phyloP scores from a whole-genome alignment of 2,888 invertebrate genomes.

The Leistus spinibarbis region DNA sequence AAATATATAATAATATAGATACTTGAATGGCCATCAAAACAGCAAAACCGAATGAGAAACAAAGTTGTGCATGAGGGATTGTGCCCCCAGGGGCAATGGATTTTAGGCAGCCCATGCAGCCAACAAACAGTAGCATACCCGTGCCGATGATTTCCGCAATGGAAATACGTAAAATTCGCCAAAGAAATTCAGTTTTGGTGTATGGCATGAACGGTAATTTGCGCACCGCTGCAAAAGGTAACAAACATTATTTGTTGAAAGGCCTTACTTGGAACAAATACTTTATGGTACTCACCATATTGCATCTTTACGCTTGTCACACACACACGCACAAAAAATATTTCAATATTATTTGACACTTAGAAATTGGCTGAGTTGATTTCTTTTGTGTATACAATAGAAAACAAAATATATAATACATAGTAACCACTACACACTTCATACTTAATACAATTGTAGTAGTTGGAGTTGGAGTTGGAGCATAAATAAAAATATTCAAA shows the following conservation, averaged over 20 bases:
- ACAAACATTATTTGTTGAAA: neutral
- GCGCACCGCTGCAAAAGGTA: neutral
- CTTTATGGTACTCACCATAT: neutral
- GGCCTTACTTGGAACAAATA: too few species aligned
- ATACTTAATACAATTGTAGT: neutral
- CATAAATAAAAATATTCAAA: neutral
- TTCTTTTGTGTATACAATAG: neutral
- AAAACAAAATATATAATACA: neutral
- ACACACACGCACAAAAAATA: neutral
- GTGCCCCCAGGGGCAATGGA: slow-evolving; percentile 52
- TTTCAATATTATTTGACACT: neutral
- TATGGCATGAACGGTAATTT: neutral
- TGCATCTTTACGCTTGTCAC: neutral
- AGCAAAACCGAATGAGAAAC: slow-evolving; percentile 70
- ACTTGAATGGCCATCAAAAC: slow-evolving; percentile 73
- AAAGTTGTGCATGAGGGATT: slow-evolving; percentile 60
- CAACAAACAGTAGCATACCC: slow-evolving; percentile 69
- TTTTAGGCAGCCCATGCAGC: slow-evolving; percentile 74
- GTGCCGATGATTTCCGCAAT: slow-evolving; percentile 72
- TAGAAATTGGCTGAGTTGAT: neutral
- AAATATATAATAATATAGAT: too few species aligned
- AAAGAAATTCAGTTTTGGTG: neutral
- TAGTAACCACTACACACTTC: neutral
- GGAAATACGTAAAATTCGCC: neutral
- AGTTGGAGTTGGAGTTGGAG: neutral